phyloP scores from a whole-genome alignment of 2,113 vertebrate genomes.

The Pterophyllum scalare region DNA sequence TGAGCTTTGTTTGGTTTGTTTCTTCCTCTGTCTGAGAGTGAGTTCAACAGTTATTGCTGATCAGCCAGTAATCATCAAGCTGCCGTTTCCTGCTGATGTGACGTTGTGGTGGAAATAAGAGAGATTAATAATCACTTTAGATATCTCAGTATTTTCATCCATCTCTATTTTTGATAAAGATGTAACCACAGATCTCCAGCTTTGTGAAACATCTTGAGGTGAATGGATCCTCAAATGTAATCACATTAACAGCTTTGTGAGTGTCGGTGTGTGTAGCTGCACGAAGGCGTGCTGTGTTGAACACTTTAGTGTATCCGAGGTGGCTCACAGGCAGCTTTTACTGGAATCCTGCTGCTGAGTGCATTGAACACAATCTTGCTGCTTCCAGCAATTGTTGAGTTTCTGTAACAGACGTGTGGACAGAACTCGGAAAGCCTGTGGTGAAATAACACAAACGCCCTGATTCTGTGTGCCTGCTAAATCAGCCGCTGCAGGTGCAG shows the following conservation, averaged over 20 bases:
- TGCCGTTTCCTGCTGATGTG: background rate
- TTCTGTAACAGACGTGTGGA: background rate
- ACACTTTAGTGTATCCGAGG: background rate
- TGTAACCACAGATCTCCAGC: background rate
- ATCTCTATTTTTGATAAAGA: background rate
- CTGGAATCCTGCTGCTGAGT: background rate
- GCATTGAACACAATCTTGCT: background rate
- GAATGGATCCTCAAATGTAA: background rate
- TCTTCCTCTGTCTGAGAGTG: background rate
- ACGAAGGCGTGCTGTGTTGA: background rate
- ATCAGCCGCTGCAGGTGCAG: background rate
- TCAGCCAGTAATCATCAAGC: background rate
- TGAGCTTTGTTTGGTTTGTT: background rate
- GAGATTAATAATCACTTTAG: background rate
- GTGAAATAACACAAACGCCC: slow-evolving; percentile 18
- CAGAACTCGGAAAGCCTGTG: background rate
- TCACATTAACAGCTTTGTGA: rapidly evolving
- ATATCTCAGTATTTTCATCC: background rate
- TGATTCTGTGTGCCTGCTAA: background rate
- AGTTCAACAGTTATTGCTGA: background rate
- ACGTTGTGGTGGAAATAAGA: rapidly evolving
- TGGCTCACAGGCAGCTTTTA: background rate
- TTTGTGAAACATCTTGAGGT: background rate
- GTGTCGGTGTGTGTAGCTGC: background rate
- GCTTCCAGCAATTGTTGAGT: slow-evolving; percentile 50